Base-by-base conservation (phyloP, 2,797 vertebrate species). In the Ispidina lecontei region DNA sequence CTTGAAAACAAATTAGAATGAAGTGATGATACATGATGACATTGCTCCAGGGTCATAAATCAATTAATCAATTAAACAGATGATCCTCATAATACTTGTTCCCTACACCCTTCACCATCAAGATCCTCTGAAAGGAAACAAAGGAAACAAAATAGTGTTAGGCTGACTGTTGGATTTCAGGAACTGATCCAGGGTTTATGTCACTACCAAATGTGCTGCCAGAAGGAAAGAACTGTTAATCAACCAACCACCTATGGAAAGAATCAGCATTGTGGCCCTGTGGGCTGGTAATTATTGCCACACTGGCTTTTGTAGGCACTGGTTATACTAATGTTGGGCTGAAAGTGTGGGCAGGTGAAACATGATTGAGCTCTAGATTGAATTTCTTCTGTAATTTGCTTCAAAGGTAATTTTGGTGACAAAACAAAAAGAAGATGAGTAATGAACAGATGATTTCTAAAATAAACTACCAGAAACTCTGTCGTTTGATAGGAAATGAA, bases 101-200 rank as follows among this genome's bases (percentile, higher is more conserved):
- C 49, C 28, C 26, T 51, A 51, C 25, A 51, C 49, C 9, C 6
- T 51, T 51, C 49, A 51, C 15, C 49, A 51, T 8, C 26, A 86
- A 92, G 78, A 88, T 75, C n/a, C 59, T 60, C 82, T 71, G 70
- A n/a, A n/a, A n/a, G n/a, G n/a, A n/a, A n/a, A n/a, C n/a, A 88
- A 94, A 90, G 65, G 41, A 44, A 91, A 94, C 49, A 68, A 35
- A 85, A 47, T 20, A 89, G 12, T 39, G 14, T 75, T 81, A 79
- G 71, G 39, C 19, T 49, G 75, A 63, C 49, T 81, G 69, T 9
- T 44, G 65, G 77, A 84, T 92, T 91, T 91, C 83, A 94, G 87
- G 63, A 90, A 79, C 29, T 4, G 15, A 67, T 87, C 77, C 91
- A 92, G 92, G n/a, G 33, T 77, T 93, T 84, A 71, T 46, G 41